Evolutionary conservation across 2,113 vertebrate genomes (phyloP).

Genomic region (Oncorhynchus kisutch): DNA sequence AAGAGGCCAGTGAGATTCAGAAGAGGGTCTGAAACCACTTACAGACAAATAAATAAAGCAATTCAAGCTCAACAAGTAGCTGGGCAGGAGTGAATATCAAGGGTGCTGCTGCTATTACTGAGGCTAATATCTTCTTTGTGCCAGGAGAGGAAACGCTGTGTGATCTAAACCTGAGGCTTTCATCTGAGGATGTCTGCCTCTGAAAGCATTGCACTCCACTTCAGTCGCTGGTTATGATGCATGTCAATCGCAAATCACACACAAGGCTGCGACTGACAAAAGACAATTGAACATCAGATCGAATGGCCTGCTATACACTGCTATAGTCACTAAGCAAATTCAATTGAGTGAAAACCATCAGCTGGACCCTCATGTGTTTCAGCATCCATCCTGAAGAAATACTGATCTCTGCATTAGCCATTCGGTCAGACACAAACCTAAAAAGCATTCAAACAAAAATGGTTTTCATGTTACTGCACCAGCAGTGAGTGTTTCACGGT

Average conservation of each 20-base stretch:
- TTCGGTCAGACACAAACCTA: no score
- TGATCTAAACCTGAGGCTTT: conserved; percentile 28
- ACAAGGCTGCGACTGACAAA: background rate
- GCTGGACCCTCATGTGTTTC: no score
- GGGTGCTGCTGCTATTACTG: background rate
- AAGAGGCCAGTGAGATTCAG: background rate
- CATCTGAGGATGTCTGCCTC: conserved; percentile 7
- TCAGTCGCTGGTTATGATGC: background rate
- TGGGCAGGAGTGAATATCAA: conserved; percentile 2
- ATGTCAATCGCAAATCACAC: background rate
- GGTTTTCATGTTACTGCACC: no score
- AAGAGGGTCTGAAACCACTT: background rate
- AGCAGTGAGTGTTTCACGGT: no score
- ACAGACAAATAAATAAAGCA: background rate
- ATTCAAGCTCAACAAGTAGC: conserved; percentile 3
- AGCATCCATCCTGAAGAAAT: no score
- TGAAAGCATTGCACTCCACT: background rate
- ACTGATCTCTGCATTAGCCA: no score
- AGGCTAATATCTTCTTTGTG: conserved; percentile 8
- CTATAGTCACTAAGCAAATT: no score
- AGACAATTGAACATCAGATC: no score
- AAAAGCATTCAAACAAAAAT: no score
- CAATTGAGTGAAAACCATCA: no score
- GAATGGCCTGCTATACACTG: no score
- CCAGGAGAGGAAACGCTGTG: background rate